Base-by-base conservation (phyloP, 2,888 invertebrate species). In the Phaonia tiefii region DNA sequence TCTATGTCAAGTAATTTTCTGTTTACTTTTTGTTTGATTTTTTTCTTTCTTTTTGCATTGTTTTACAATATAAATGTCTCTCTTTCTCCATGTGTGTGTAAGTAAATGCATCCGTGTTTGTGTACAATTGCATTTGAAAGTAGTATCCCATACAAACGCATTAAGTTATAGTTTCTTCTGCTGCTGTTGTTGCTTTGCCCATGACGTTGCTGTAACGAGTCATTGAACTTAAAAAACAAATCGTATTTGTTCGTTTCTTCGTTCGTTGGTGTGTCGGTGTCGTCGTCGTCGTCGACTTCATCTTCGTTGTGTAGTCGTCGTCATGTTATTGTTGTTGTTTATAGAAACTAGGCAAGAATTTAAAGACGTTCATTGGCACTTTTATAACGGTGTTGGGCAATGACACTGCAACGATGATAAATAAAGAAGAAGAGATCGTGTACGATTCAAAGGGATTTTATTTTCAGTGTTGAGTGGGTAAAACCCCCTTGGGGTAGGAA, bases 121-220 rank as follows among this genome's bases (percentile, higher is more conserved):
- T 37, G n/a, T n/a, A 22, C 60, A 39, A 20, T 58, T 49, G 60
- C 39, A 42, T 25, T 54, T n/a, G 20, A n/a, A 54, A 51, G 54
- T 60, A 73, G n/a, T n/a, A n/a, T n/a, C 67, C 58, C 71, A 63
- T 37, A 75, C 79, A 80, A 81, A 73, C 76, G 83, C 72, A 72
- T 74, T 78, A 37, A 75, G 77, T 72, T 80, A 79, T 26, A 51
- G 77, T 67, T 73, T 72, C 44, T 54, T 20, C 56, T 31, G 31
- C 31, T 31, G 31, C 8, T 82, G 67, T 46, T 77, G 44, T 63
- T 77, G 58, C 71, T 71, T 83, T 88, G 88, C 86, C 88, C 88
- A 85, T 88, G 88, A 88, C 88, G 88, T 87, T 87, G 84, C 84
- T 85, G 70, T 72, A 79, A 65, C 72, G 83, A 88, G 88, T 88